Evolutionary conservation across 2,797 vertebrate genomes (phyloP).

Genomic region (Glyptemys insculpta): DNA sequence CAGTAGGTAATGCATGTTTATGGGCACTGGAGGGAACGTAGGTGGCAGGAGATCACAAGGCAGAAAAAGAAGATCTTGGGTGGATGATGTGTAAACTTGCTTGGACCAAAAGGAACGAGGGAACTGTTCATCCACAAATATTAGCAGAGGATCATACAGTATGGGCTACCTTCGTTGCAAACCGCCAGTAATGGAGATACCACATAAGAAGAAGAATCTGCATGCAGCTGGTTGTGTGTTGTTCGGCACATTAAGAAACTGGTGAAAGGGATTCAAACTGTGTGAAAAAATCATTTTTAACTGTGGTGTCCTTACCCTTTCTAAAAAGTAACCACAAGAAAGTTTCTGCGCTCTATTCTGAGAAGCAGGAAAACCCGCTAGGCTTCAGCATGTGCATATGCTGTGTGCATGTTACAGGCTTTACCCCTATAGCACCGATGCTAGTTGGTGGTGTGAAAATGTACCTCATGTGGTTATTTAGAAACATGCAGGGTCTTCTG

Average conservation of each 20-base stretch:
- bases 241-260: background rate
- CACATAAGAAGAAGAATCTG: background rate
- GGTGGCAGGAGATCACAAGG: background rate
- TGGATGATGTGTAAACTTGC: background rate
- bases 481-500: background rate
- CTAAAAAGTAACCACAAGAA: background rate
- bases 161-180: background rate
- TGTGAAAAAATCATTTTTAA: constrained; percentile 2
- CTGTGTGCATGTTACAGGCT: background rate
- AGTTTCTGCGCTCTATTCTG: constrained; percentile 22
- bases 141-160: background rate
- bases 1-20: background rate
- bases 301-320: background rate
- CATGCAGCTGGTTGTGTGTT: constrained; percentile 5
- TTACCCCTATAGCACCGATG: constrained; percentile 2
- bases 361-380: constrained; percentile 24
- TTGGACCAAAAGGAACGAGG: background rate
- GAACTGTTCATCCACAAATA: background rate
- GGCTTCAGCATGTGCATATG: background rate
- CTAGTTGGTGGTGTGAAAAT: constrained; percentile 18
- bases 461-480: background rate
- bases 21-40: background rate
- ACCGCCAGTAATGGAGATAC: background rate
- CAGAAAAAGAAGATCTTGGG: background rate
- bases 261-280: constrained; percentile 52